phyloP scores from a whole-genome alignment of 2,888 invertebrate species.

The Heliconius charithonia region DNA sequence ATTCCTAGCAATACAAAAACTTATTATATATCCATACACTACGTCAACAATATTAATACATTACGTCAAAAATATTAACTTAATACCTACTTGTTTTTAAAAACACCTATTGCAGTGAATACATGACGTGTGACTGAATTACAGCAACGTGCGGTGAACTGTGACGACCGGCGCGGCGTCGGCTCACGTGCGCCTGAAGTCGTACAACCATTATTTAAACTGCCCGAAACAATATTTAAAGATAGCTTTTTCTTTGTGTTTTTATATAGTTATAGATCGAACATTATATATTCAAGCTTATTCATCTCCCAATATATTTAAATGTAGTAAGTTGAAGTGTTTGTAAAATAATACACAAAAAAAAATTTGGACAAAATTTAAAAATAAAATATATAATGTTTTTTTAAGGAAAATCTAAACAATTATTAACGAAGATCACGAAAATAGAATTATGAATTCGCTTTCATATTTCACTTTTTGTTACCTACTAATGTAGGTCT shows the following conservation, averaged over 20 bases:
- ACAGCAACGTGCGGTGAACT: slow-evolving; percentile 14
- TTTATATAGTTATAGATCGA: background rate
- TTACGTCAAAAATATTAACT: background rate
- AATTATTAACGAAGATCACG: too few species aligned
- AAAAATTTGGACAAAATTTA: background rate
- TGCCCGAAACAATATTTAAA: too few species aligned
- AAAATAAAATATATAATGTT: background rate
- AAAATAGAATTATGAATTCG: background rate
- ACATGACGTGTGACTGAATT: slow-evolving; percentile 23
- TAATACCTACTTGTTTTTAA: slow-evolving; percentile 17
- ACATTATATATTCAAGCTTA: background rate
- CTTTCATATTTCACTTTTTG: background rate
- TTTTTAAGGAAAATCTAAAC: too few species aligned
- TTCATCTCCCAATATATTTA: background rate
- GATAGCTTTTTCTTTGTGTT: background rate
- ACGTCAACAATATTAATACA: background rate
- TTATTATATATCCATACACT: background rate
- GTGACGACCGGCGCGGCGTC: background rate
- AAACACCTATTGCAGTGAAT: slow-evolving; percentile 5
- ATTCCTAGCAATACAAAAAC: background rate
- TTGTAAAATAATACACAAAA: too few species aligned
- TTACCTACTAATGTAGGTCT: background rate
- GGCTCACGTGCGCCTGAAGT: slow-evolving; percentile 35
- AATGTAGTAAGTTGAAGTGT: too few species aligned
- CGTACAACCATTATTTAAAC: slow-evolving; percentile 12